These are phyloP conservation scores for Eremophila alpestris DNA, from an alignment of 2,797 vertebrate genomes.

Conservation along the genomic window DNA sequence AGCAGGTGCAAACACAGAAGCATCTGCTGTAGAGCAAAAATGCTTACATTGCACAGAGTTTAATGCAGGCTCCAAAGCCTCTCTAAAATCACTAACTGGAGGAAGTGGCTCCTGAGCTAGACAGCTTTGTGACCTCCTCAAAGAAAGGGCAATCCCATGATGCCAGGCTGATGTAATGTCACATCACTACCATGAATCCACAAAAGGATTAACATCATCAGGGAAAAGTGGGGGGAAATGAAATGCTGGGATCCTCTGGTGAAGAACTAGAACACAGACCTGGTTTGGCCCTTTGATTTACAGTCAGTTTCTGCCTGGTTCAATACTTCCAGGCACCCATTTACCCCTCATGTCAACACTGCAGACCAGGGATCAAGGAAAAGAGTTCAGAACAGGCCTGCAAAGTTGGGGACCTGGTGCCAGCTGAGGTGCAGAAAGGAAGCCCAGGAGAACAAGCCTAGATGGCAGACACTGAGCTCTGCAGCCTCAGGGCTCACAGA, in stretches of 20 bases:
- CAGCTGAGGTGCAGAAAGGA: background rate
- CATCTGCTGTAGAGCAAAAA: background rate
- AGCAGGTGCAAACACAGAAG: constrained; percentile 36
- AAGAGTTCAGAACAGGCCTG: background rate
- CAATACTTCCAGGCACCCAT: background rate
- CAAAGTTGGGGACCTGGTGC: background rate
- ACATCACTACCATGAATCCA: background rate
- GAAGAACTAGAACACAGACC: background rate
- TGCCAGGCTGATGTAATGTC: background rate
- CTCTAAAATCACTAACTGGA: constrained; percentile 2
- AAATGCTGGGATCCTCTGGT: background rate
- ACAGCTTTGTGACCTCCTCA: background rate
- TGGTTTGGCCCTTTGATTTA: background rate
- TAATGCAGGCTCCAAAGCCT: background rate
- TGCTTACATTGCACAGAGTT: background rate
- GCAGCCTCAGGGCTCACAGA: background rate
- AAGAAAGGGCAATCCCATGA: background rate
- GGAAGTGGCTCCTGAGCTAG: background rate
- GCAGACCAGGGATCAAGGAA: background rate
- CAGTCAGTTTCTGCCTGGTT: background rate
- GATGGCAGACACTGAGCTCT: background rate
- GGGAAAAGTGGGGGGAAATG: background rate
- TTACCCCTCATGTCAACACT: fast-evolving
- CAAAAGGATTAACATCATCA: background rate
- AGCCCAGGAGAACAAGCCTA: background rate